Conservation (phyloP, 2,797 vertebrate genomes). For the Anabacerthia variegaticeps region DNA sequence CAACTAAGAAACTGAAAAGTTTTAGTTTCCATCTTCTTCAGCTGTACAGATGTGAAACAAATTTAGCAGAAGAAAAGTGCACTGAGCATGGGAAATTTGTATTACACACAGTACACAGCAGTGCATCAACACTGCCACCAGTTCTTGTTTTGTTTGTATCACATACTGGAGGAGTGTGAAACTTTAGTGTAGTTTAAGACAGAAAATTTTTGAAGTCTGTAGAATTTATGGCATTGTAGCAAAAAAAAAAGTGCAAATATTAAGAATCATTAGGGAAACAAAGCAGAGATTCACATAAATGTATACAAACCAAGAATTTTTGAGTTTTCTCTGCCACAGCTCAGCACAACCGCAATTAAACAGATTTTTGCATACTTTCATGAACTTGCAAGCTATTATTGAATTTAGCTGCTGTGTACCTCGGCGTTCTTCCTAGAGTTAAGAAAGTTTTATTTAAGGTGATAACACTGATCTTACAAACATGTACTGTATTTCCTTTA, state of each 20-base stretch:
- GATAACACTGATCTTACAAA: not conserved
- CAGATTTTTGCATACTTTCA: not conserved
- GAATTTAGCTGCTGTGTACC: not conserved
- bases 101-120: not conserved
- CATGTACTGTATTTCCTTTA: accelerated
- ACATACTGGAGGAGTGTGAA: not conserved
- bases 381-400: not conserved
- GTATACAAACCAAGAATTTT: not conserved
- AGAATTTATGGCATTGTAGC: not conserved
- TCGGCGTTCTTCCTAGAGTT: not conserved
- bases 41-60: not conserved
- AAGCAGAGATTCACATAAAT: not conserved
- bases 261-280: not conserved
- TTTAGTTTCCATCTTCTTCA: not conserved
- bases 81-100: not conserved
- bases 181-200: accelerated
- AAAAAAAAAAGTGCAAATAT: not conserved
- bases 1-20: not conserved
- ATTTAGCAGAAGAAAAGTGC: not conserved
- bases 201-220: accelerated
- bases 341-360: not conserved
- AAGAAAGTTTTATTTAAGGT: not conserved
- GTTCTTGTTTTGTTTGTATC: not conserved
- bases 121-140: not conserved
- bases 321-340: not conserved